Evolutionary conservation across 2,888 invertebrate genomes (phyloP), one percentile per base, ranked within the genome.

Genomic region (Serrognathus titanus): DNA sequence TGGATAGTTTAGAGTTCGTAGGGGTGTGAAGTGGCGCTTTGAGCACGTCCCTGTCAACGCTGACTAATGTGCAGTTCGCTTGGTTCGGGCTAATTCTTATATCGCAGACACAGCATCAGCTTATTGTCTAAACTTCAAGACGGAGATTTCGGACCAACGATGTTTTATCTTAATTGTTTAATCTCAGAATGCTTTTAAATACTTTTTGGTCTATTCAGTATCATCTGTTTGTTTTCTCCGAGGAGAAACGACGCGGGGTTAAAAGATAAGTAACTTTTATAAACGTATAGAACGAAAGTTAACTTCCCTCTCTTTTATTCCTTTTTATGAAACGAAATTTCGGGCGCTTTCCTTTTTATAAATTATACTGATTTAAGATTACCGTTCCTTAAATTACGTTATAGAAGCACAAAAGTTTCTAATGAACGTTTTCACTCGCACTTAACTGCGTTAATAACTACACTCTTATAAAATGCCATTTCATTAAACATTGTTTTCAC

Each of bases 171-270:
- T 72, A 71, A 73, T 71, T 70, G 70, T 70, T 71, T 71, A 72
- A 72, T 72, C 73, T 70, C 66, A 65, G 70, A 73, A 73, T 71
- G 71, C 73, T 74, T 74, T 73, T 72, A 72, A 72, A 72, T 74
- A 72, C 73, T 73, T 74, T 72, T 72, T 71, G 69, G 69, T 72
- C 53, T 58, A 60, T 58, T 62, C 55, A 49, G 54, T 62, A 61
- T 66, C 63, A 64, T 63, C 63, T 66, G 60, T 63, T 65, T 64
- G 63, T 63, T 64, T 64, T 63, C 60, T 51, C 53, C 38, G 40
- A 40, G 9, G 41, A 43, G 12, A 10, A 16, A 16, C 9, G 46
- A 36, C 36, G 47, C 46, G 31, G 13, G 47, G 11, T 31, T 24
- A 47, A 47, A 24, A 51, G 56, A 56, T 56, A 56, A 56, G 51